Evolutionary conservation across 2,113 vertebrate species (phyloP).

Genomic region (Cyanocitta stelleri): DNA sequence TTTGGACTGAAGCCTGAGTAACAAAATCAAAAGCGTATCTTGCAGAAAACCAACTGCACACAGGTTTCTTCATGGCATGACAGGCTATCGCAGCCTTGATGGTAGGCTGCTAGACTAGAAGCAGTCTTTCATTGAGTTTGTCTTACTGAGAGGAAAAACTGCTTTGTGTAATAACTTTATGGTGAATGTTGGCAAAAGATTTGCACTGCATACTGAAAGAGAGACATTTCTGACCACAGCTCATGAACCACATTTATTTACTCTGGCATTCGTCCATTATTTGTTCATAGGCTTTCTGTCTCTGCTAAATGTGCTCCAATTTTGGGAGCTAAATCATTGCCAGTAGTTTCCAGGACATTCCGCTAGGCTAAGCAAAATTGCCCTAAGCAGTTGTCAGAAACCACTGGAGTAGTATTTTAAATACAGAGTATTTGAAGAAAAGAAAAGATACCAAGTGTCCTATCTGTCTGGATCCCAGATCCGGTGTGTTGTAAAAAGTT

Average conservation of each 20-base stretch:
- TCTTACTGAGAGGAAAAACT: conserved; percentile 85
- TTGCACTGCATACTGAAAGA: conserved; percentile 86
- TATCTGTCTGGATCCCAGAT: conserved; percentile 11
- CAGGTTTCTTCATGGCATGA: conserved; percentile 77
- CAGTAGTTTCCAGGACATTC: conserved; percentile 94
- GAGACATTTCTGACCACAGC: conserved; percentile 94
- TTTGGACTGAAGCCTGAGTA: conserved; percentile 54
- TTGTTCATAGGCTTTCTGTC: conserved; percentile 98
- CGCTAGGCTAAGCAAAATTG: conserved; percentile 91
- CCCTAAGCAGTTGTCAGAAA: conserved; percentile 87
- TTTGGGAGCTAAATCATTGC: conserved; percentile 81
- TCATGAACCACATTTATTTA: conserved; percentile 97
- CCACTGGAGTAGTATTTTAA: conserved; percentile 74
- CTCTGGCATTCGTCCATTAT: conserved; percentile 89
- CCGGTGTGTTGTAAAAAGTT: background rate
- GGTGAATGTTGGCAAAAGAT: conserved; percentile 85
- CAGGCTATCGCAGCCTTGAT: conserved; percentile 67
- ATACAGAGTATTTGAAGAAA: conserved; percentile 72
- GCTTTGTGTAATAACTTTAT: conserved; percentile 91
- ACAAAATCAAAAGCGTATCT: conserved; percentile 67
- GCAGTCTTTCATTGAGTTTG: conserved; percentile 84
- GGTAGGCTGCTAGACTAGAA: conserved; percentile 78
- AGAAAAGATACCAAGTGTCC: conserved; percentile 53
- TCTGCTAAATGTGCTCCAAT: conserved; percentile 93
- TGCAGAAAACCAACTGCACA: conserved; percentile 65